phyloP scores from a whole-genome alignment of 2,888 invertebrate species.

The Ornithoptera alexandrae region DNA sequence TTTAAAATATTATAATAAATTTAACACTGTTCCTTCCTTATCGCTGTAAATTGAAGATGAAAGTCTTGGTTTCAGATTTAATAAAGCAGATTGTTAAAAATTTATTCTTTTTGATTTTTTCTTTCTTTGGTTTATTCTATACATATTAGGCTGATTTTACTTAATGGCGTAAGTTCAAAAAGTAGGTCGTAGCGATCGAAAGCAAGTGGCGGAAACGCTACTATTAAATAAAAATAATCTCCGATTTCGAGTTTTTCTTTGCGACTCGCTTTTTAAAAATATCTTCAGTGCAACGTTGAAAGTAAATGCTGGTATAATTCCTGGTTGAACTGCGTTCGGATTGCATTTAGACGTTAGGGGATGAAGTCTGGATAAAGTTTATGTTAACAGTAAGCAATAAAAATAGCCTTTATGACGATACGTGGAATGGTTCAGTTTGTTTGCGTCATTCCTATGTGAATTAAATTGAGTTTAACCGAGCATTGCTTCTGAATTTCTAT shows the following conservation, averaged over 20 bases:
- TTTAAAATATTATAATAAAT: too few species aligned
- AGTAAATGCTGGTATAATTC: constrained; percentile 75
- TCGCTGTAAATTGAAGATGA: neutral
- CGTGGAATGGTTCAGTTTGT: constrained; percentile 74
- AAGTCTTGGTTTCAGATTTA: constrained; percentile 8
- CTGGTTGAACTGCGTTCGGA: constrained; percentile 71
- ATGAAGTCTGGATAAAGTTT: constrained; percentile 74
- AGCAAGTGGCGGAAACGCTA: constrained; percentile 34
- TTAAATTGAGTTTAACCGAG: constrained; percentile 36
- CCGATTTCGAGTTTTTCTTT: constrained; percentile 59
- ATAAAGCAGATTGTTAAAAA: constrained; percentile 21
- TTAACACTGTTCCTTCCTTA: too few species aligned
- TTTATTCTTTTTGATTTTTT: constrained; percentile 9
- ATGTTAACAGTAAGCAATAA: constrained; percentile 75
- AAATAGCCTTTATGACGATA: constrained; percentile 77
- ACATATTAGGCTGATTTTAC: constrained; percentile 27
- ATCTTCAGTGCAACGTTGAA: constrained; percentile 77
- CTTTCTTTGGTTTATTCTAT: constrained; percentile 17
- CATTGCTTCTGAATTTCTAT: constrained; percentile 26
- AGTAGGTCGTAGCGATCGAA: constrained; percentile 34
- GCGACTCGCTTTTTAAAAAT: constrained; percentile 59
- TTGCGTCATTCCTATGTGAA: constrained; percentile 54
- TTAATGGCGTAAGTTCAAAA: constrained; percentile 27
- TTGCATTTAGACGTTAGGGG: constrained; percentile 73
- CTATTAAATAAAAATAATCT: constrained; percentile 62